Evolutionary conservation across 2,113 vertebrate genomes (phyloP).

Genomic region (Melanocharis versteri): DNA sequence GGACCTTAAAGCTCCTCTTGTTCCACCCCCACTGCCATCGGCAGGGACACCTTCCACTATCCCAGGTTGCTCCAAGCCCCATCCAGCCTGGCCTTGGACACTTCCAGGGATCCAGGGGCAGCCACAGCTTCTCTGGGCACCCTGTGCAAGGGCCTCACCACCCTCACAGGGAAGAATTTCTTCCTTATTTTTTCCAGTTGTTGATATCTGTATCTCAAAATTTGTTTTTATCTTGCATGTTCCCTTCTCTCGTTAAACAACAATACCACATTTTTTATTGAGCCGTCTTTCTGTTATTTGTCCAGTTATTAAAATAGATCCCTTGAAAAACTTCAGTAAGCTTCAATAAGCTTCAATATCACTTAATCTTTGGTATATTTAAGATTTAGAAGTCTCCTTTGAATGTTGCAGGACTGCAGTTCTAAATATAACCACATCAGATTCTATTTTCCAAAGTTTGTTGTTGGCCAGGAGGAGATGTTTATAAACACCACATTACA

Average conservation of each 20-base stretch:
- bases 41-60: neutral
- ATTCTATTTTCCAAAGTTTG: neutral
- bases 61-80: neutral
- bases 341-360: neutral
- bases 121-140: neutral
- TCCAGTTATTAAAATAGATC: neutral
- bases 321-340: neutral
- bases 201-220: neutral
- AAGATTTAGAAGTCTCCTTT: neutral
- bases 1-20: neutral
- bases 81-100: fast-evolving
- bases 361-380: neutral
- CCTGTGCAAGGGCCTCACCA: neutral
- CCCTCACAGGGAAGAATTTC: neutral
- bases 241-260: neutral
- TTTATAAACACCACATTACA: neutral
- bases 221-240: neutral
- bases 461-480: neutral
- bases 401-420: neutral
- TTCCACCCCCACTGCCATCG: neutral
- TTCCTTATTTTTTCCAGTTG: neutral
- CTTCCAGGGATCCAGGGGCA: neutral
- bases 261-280: neutral
- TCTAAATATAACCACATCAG: neutral
- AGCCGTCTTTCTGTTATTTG: neutral